Base-by-base conservation (phyloP, 2,797 vertebrate genomes). In the Ceryle rudis region DNA sequence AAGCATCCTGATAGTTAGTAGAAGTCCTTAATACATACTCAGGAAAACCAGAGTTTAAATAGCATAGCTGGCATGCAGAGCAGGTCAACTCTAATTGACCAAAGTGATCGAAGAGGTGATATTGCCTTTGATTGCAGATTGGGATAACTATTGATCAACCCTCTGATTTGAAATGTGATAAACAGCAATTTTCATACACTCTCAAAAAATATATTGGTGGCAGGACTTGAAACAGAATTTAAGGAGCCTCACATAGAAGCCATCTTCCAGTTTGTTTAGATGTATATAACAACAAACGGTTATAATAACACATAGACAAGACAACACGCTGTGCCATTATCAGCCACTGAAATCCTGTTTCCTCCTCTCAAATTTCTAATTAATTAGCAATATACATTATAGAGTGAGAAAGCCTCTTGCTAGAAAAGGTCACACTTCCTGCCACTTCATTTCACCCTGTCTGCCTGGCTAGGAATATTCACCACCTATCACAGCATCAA, bases 401-500 rank as follows among this genome's bases (percentile, higher is more conserved):
- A 47, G 66, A 86, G 58, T 10, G 52, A 81, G 67, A 86, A 66
- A 1, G 2, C 29, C 10, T 95, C 84, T 62, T 55, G 39, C 41
- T 21, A 77, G 37, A 75, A 64, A 82, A 86, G 28, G 39, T 51
- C 65, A 55, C 54, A 17, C 14, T 62, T 73, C n/a, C 49, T 29
- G 52, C 61, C 44, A 21, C 44, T 81, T 81, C 75, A 57, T 42
- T 70, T 72, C 49, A 80, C 49, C 42, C 16, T 57, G 31, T 42
- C 52, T 61, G 52, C 58, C 54, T 37, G 39, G 17, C 44, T 31
- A 13, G 84, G 73, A 93, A 85, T 85, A 73, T 80, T 91, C 84
- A 91, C 67, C 70, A 94, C 66, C 75, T 92, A 86, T 96, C 94
- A 84, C 75, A 89, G 74, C 62, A 73, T 26, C 49, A 71, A 90